phyloP scores from a whole-genome alignment of 2,113 vertebrate species.

The Macroglossus sobrinus region DNA sequence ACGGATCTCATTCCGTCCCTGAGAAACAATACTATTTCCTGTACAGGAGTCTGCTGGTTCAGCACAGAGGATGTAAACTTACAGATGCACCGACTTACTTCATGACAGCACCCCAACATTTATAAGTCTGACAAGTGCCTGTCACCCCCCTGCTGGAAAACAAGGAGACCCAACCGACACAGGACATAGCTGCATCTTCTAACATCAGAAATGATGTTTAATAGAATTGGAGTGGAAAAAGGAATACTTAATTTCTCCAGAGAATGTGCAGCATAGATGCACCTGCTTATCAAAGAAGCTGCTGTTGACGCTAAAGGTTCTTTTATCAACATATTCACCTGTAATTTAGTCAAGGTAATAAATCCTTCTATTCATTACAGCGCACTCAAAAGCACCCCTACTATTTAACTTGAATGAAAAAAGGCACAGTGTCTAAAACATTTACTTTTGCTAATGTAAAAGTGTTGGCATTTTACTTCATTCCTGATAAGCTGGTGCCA shows the following conservation, averaged over 20 bases:
- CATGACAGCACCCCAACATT: neutral
- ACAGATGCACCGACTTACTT: neutral
- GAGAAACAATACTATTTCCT: neutral
- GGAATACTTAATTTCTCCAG: conserved; percentile 74
- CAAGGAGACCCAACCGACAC: neutral
- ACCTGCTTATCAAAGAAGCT: conserved; percentile 79
- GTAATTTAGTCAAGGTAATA: conserved; percentile 82
- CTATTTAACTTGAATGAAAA: conserved; percentile 82
- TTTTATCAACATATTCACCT: conserved; percentile 81
- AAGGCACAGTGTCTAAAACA: conserved; percentile 84
- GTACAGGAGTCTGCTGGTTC: neutral
- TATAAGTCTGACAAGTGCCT: conserved; percentile 20
- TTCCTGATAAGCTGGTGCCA: conserved; percentile 87
- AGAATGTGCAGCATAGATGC: conserved; percentile 59
- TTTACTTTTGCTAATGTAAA: conserved; percentile 89
- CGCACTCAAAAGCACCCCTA: conserved; percentile 74
- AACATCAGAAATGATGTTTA: conserved; percentile 57
- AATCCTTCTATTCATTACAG: conserved; percentile 81
- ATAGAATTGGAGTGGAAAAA: conserved; percentile 58
- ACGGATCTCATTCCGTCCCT: neutral
- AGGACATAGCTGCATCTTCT: neutral
- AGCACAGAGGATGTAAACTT: neutral
- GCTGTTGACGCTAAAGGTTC: conserved; percentile 70
- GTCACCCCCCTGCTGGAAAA: conserved; percentile 33
- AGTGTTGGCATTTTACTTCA: conserved; percentile 87